Evolutionary conservation across 2,797 vertebrate genomes (phyloP).

Genomic region (Etheostoma nigrum): DNA sequence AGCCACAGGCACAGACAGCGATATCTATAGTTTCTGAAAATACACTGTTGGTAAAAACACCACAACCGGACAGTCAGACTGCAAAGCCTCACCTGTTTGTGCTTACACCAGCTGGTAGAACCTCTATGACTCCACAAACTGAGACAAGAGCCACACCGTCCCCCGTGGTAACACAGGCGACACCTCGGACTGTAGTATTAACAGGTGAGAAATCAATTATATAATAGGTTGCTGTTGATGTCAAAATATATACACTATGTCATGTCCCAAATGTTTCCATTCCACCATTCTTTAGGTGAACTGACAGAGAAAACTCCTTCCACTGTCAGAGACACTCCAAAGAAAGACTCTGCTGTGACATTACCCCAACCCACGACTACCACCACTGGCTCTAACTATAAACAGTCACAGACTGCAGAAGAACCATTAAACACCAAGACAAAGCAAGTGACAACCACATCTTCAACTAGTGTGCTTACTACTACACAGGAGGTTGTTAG

Average conservation of each 20-base stretch:
- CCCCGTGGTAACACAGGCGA: constrained; percentile 36
- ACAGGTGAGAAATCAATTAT: constrained; percentile 69
- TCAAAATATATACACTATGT: background rate
- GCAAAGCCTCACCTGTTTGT: constrained; percentile 43
- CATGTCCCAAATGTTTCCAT: constrained; percentile 18
- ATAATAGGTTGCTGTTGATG: background rate
- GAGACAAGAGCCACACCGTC: constrained; percentile 42
- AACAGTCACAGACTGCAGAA: constrained; percentile 31
- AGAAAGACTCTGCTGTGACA: constrained; percentile 51
- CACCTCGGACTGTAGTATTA: constrained; percentile 35
- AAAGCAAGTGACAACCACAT: constrained; percentile 45
- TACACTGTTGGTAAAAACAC: constrained; percentile 15
- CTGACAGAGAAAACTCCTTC: constrained; percentile 49
- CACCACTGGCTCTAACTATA: constrained; percentile 32
- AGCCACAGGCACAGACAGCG: constrained; percentile 66
- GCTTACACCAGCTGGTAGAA: constrained; percentile 49
- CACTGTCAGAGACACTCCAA: constrained; percentile 34
- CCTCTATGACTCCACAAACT: constrained; percentile 32
- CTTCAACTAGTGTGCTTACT: constrained; percentile 25
- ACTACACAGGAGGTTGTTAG: constrained; percentile 31
- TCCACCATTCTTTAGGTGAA: constrained; percentile 53
- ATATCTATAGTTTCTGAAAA: constrained; percentile 44
- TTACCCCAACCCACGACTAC: constrained; percentile 26
- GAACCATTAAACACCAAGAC: constrained; percentile 44
- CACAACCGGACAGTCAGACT: constrained; percentile 34